Conservation (phyloP, 2,797 vertebrate genomes). For the Lepilemur septentrionalis region DNA sequence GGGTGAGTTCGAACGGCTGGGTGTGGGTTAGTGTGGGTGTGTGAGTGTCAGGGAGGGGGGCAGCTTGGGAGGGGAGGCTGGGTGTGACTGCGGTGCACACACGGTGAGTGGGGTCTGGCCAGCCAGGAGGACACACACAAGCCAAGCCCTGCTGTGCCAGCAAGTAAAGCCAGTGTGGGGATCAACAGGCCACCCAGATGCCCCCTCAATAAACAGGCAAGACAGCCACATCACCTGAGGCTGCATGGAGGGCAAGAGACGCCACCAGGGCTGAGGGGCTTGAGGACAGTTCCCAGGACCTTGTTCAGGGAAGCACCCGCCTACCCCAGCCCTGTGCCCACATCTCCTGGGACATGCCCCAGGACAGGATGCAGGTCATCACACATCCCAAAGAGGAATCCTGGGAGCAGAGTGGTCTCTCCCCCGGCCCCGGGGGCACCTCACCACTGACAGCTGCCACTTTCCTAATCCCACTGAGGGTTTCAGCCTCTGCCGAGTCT, state of each 20-base stretch:
- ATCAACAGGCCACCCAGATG: not conserved
- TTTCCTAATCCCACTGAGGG: rapidly evolving
- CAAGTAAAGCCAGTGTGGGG: not conserved
- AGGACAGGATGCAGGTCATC: rapidly evolving
- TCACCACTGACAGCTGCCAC: rapidly evolving
- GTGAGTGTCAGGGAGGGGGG: rapidly evolving
- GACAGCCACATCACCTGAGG: rapidly evolving
- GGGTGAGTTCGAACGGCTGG: too few relatives aligned
- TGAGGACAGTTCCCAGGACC: too few relatives aligned
- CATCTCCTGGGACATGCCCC: rapidly evolving
- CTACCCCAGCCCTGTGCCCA: not conserved
- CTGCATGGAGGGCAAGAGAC: too few relatives aligned
- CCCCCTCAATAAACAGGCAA: not conserved
- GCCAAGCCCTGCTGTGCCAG: not conserved
- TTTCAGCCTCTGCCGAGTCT: not conserved
- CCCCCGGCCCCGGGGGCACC: rapidly evolving
- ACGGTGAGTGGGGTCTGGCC: not conserved
- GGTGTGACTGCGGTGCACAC: not conserved
- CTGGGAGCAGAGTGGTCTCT: not conserved
- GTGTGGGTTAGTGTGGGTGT: not conserved
- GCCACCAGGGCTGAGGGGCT: not conserved
- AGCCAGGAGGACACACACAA: too few relatives aligned
- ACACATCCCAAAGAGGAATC: not conserved
- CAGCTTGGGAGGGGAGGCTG: too few relatives aligned
- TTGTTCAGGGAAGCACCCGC: not conserved